Evolutionary conservation across 2,888 invertebrate genomes (phyloP), one percentile per base, ranked within the genome.

Genomic region (Tuberolachnus salignus): DNA sequence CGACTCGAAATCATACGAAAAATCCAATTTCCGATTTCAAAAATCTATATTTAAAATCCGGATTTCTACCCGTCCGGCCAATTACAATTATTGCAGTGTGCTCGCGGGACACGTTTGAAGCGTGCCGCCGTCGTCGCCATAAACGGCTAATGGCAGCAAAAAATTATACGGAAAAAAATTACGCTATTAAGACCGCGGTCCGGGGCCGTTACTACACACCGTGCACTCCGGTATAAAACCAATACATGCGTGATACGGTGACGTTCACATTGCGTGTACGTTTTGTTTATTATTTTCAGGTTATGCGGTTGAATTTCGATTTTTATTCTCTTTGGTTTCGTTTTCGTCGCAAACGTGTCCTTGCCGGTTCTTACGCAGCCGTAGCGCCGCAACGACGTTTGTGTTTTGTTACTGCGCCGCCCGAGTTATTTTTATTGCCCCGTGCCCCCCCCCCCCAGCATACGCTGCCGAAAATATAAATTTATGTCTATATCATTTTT

Each of bases 221-320:
- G 69, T 69, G 19, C 21, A 42, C 42, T 23, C 19, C 9, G 53
- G n/a, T 11, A 23, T 71, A 59, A 49, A 59, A 59, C 71, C 46
- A 71, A 71, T 71, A 71, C 44, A 59, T 21, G 23, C 23, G 11
- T 21, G 21, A n/a, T 21, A 63, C 42, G 19, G 46, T 46, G 3
- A 1, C 3, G 2, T 10, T 3, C 10, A 16, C 16, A 14, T n/a
- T 14, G 34, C 34, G 34, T 51, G 3, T 51, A 21, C 13, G 11
- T 23, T 71, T 49, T 71, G 49, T 14, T 71, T 59, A n/a, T 71
- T 71, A 49, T 59, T 49, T 26, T 46, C 57, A 57, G 44, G 55
- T n/a, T 23, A 21, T n/a, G 21, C 14, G 69, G 42, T 21, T 19
- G 23, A 71, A 71, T 57, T 71, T 46, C 70, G 11, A 46, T 46